Evolutionary conservation across 1,140 invertebrate species (phyloP), one percentile per base, ranked within the genome.

Genomic region (Andricus grossulariae): DNA sequence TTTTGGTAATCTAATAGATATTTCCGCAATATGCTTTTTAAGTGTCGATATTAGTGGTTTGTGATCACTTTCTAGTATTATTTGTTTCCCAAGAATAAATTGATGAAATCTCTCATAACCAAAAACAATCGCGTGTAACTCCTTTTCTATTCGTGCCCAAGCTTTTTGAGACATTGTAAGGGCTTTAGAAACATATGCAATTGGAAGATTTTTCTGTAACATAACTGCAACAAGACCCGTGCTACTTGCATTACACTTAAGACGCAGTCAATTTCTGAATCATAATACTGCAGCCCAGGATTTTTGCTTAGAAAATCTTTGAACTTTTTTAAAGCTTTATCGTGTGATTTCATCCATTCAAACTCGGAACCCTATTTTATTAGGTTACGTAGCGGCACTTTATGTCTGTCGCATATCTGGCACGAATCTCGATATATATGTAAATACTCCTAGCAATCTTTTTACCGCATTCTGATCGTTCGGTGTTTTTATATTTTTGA

Each of bases 71-170:
- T 90, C 81, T 5, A 89, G 82, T n/a, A 84, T 80, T n/a, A 88
- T 77, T 74, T 80, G 74, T 52, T 75, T 78, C 15, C 87, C 88
- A 84, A 83, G 87, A 10, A 91, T 78, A 79, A 88, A 89, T 25
- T 86, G 80, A 75, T 86, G 82, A 84, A 91, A 92, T 32, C 32
- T 32, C 39, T 86, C 77, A 75, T 60, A 84, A 18, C 80, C 86
- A 83, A 87, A 90, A 45, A 86, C 79, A 39, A 92, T 88, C 8
- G 88, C 89, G 3, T 91, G 82, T 11, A 87, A 78, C 81, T 93
- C 91, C 72, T 91, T 92, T 78, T 93, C 91, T 25, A 92, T 92
- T 76, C 88, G 86, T 1, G 88, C 81, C 78, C 90, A 92, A 3
- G 80, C 79, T 75, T 80, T 74, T 78, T 91, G 85, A 18, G 86